Evolutionary conservation across 2,888 invertebrate genomes (phyloP).

Genomic region (Phytoseiulus persimilis): DNA sequence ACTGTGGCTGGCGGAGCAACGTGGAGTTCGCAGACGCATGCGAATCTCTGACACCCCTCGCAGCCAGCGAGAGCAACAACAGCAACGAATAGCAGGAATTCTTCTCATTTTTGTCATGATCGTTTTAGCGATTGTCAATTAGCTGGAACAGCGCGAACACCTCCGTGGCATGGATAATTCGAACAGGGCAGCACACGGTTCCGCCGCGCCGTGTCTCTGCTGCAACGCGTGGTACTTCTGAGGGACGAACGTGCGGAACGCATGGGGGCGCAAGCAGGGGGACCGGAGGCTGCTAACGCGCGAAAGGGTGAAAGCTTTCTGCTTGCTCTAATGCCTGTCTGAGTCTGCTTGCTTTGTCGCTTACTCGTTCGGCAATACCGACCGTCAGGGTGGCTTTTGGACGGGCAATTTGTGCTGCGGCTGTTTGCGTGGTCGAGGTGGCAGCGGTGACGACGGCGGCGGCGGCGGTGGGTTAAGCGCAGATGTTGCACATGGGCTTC

Average conservation of each 20-base stretch:
- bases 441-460: neutral
- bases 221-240: neutral
- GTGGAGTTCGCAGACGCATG: neutral
- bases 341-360: neutral
- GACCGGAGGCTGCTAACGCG: neutral
- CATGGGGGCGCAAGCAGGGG: neutral
- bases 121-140: neutral
- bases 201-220: neutral
- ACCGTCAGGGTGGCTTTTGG: neutral
- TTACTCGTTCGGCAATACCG: neutral
- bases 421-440: neutral
- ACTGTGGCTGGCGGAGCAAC: neutral
- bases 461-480: neutral
- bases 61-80: neutral
- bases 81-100: neutral
- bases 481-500: neutral
- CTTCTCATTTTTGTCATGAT: neutral
- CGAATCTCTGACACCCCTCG: neutral
- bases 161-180: neutral
- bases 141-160: neutral
- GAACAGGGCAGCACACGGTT: neutral
- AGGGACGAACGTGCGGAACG: neutral
- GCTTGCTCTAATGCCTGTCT: neutral
- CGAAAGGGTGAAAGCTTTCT: neutral
- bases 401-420: constrained; percentile 5